Evolutionary conservation across 2,888 invertebrate species (phyloP), one percentile per base, ranked within the genome.

Genomic region (Cerastis rubricosa): DNA sequence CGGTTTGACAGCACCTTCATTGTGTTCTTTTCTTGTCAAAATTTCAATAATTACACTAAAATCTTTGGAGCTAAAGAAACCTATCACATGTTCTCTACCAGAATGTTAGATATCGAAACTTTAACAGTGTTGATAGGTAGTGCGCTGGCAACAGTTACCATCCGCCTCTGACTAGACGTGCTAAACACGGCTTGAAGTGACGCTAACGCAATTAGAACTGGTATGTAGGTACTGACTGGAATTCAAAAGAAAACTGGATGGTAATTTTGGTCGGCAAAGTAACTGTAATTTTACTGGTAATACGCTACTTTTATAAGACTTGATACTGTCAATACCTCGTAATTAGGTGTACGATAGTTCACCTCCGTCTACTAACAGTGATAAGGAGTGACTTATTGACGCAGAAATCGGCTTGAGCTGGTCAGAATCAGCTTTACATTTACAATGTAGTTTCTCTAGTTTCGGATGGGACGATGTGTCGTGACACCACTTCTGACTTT

Each of bases 121-220:
- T n/a, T 19, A 19, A 29, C 25, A 45, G 14, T 51, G 22, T 35
- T 57, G 51, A 17, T 49, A 8, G 5, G 3, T 11, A 68, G 19
- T 47, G 22, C 40, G 40, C 17, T 71, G 64, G 59, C 49, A 57
- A 69, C 49, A 22, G 69, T 72, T 59, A 71, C 57, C 57, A 83
- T 74, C 68, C 64, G 71, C 57, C 49, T 66, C 25, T 35, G 72
- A 43, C 66, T 49, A 84, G 68, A 86, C 71, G 69, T 67, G 74
- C 70, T 86, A 79, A 84, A 78, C 71, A 75, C 47, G 61, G 59
- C 69, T 74, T 45, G 49, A 86, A 84, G 69, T 73, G 74, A 72
- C 57, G 80, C 87, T 84, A 86, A 84, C 65, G 66, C 63, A 86
- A 84, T 84, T 84, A 84, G 74, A 69, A 66, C 57, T 68, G 65